These are phyloP conservation scores for Oxytorus armatus DNA, from an alignment of 2,888 invertebrate species.

Conservation along the genomic window DNA sequence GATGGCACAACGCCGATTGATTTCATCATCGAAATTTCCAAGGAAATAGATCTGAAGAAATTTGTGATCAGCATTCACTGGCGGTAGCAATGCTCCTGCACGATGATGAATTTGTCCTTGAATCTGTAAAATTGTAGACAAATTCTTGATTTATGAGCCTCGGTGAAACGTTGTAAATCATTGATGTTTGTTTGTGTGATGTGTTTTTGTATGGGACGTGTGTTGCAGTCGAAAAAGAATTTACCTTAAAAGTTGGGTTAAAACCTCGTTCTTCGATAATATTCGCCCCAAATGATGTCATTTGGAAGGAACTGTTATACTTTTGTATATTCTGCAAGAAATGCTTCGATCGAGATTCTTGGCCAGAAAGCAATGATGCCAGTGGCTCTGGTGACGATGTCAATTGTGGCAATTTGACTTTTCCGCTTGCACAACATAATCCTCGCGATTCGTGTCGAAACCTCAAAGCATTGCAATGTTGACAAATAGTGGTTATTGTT, in stretches of 20 bases:
- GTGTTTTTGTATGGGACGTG: no score
- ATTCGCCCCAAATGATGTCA: slow-evolving; percentile 74
- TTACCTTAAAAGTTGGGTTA: slow-evolving; percentile 42
- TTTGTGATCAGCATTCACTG: background rate
- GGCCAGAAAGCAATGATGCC: slow-evolving; percentile 53
- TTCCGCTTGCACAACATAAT: slow-evolving; percentile 69
- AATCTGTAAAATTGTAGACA: no score
- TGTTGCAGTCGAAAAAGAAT: no score
- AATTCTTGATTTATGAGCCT: no score
- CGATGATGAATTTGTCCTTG: no score
- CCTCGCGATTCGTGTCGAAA: slow-evolving; percentile 59
- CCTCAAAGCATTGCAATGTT: slow-evolving; percentile 55
- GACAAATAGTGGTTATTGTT: slow-evolving; percentile 36
- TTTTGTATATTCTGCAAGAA: slow-evolving; percentile 38
- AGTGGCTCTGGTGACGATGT: slow-evolving; percentile 60
- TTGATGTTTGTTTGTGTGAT: no score
- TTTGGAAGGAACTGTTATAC: slow-evolving; percentile 69
- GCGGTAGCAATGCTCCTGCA: background rate
- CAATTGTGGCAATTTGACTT: slow-evolving; percentile 67
- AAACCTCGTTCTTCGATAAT: slow-evolving; percentile 41
- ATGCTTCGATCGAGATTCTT: slow-evolving; percentile 10
- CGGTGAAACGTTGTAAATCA: no score
- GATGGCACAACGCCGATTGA: slow-evolving; percentile 26
- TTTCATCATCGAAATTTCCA: slow-evolving; percentile 68
- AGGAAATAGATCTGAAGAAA: slow-evolving; percentile 25